A percentile compares a stretch with the other conserved stretches of the same genome.
phyloP scores from a whole-genome alignment of 2,113 vertebrate species.

The Nestor notabilis region DNA sequence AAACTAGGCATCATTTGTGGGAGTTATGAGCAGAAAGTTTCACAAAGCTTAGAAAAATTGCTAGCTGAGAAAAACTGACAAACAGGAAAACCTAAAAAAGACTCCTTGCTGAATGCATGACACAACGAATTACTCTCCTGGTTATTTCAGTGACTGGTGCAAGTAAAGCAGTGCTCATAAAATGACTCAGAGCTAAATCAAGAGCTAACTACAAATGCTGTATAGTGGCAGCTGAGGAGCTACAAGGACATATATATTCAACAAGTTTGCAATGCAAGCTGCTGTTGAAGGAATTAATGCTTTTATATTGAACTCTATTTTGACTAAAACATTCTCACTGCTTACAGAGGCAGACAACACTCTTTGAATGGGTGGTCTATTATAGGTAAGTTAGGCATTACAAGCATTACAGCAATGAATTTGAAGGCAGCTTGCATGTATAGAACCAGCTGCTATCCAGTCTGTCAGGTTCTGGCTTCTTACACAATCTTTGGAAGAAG shows the following conservation, averaged over 20 bases:
- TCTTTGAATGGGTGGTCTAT: not conserved
- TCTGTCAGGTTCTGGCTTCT: not conserved
- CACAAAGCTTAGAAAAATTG: conserved; percentile 14
- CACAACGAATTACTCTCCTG: not conserved
- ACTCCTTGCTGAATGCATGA: not conserved
- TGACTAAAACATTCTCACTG: not conserved
- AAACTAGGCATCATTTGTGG: not conserved
- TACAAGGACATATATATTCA: not conserved
- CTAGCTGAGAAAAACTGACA: not conserved
- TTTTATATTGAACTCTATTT: not conserved
- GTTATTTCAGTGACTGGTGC: not conserved
- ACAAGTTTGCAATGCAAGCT: not conserved
- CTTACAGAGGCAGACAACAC: not conserved
- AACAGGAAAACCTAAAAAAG: not conserved
- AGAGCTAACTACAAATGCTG: not conserved
- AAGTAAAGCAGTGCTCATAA: not conserved
- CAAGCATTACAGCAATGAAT: not conserved
- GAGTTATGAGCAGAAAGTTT: not conserved
- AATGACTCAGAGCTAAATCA: not conserved
- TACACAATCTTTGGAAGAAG: not conserved
- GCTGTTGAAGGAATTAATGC: not conserved
- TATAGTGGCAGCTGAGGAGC: not conserved
- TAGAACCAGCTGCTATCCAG: not conserved
- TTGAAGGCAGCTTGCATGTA: not conserved
- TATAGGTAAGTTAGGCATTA: not conserved